These are phyloP conservation scores for Platygyra sinensis DNA, from an alignment of 64 coral and sea anemone genomes.

Conservation along the genomic window DNA sequence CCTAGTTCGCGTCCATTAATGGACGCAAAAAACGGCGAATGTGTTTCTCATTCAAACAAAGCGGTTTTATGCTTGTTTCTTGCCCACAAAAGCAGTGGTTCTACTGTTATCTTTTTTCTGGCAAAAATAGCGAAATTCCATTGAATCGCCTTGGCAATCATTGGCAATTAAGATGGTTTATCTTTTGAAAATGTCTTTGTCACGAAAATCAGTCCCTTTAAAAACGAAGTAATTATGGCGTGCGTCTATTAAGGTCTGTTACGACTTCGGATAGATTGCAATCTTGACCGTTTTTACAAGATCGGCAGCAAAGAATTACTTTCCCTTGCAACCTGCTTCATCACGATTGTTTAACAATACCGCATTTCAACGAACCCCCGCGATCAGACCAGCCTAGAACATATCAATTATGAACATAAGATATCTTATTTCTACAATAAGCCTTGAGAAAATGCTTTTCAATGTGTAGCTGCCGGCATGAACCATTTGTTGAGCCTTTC, in stretches of 20 bases:
- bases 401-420: background rate
- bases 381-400: background rate
- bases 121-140: background rate
- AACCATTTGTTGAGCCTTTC: background rate
- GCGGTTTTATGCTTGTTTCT: too few species aligned
- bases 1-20: too few species aligned
- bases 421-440: conserved; percentile 27
- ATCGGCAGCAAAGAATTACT: background rate
- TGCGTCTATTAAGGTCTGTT: background rate
- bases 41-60: too few species aligned
- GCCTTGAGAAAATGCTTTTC: conserved; percentile 1
- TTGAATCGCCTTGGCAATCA: background rate
- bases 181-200: background rate
- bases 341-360: background rate
- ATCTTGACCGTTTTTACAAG: background rate
- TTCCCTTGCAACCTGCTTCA: background rate
- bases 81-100: too few species aligned
- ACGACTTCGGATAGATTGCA: background rate
- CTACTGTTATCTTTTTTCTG: background rate
- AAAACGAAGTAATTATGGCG: background rate
- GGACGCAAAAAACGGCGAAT: too few species aligned
- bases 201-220: background rate
- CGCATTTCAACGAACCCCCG: background rate
- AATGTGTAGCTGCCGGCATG: conserved; percentile 9
- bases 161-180: background rate